Conservation (phyloP, 2,113 vertebrate species). For the Kryptolebias marmoratus region DNA sequence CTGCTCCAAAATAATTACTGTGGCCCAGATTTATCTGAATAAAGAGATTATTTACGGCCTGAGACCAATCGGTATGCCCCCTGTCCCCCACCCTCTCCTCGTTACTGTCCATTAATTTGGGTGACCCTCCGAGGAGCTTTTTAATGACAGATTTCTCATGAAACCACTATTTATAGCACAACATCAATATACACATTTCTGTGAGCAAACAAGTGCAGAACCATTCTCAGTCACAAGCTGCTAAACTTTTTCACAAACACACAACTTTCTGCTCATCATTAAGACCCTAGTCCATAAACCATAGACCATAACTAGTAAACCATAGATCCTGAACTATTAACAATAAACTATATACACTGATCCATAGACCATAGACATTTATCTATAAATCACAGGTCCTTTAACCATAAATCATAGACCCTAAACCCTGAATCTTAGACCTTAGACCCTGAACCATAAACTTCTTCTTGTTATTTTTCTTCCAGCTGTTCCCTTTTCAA, state of each 20-base stretch:
- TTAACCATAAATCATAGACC: no score
- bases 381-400: no score
- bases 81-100: conserved; percentile 2
- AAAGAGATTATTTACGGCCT: conserved; percentile 75
- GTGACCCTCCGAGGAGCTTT: conserved; percentile 50
- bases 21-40: conserved; percentile 78
- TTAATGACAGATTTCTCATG: conserved; percentile 52
- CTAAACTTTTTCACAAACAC: neutral
- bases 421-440: no score
- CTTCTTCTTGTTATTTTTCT: no score
- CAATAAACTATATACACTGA: no score
- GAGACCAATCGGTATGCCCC: conserved; percentile 62
- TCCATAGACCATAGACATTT: no score
- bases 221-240: conserved; percentile 3
- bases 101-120: conserved; percentile 69
- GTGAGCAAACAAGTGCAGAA: conserved; percentile 37
- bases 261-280: neutral
- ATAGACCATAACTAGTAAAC: no score
- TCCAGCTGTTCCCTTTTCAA: no score
- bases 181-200: conserved; percentile 61
- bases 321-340: no score
- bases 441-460: no score
- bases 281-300: no score
- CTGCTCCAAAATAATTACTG: conserved; percentile 72
- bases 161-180: conserved; percentile 71